Conservation (phyloP, 2,797 vertebrate species). For the Hippocampus kuda region DNA sequence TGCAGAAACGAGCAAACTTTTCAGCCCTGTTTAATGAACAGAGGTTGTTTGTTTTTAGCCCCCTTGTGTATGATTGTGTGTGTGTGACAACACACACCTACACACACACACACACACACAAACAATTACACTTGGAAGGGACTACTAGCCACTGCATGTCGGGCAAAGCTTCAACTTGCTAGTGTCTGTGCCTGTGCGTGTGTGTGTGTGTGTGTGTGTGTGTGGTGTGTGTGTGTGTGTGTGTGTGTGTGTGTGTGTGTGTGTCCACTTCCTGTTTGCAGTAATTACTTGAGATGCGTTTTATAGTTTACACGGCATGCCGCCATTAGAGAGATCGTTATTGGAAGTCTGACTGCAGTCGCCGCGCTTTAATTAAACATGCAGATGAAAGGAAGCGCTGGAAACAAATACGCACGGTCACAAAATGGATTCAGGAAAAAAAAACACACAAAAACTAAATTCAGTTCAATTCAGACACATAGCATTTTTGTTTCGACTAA, state of each 20-base stretch:
- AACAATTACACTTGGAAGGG: conserved; percentile 27
- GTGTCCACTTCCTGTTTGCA: conserved; percentile 11
- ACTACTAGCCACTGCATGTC: not conserved
- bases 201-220: not conserved
- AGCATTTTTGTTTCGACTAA: too few species aligned
- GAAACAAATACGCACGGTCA: not conserved
- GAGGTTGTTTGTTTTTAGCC: conserved; percentile 27
- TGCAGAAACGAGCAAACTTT: conserved; percentile 31
- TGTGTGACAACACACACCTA: conserved; percentile 31
- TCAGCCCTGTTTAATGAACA: conserved; percentile 19
- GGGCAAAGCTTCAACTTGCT: conserved; percentile 4
- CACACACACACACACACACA: conserved; percentile 5
- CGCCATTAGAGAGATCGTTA: conserved; percentile 23
- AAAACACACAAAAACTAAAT: too few species aligned
- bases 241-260: conserved; percentile 1
- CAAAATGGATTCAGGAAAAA: not conserved
- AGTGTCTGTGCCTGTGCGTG: not conserved
- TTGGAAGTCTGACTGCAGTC: not conserved
- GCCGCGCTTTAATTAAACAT: not conserved
- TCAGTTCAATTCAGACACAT: too few species aligned
- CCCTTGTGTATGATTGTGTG: conserved; percentile 18
- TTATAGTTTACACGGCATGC: conserved; percentile 11
- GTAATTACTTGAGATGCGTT: conserved; percentile 18
- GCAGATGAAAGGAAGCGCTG: not conserved
- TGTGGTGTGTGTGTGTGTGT: not conserved